A percentile compares a stretch with the other conserved stretches of the same genome.
Conservation (phyloP, 2,888 invertebrate genomes). For the Cryptocephalus primarius region DNA sequence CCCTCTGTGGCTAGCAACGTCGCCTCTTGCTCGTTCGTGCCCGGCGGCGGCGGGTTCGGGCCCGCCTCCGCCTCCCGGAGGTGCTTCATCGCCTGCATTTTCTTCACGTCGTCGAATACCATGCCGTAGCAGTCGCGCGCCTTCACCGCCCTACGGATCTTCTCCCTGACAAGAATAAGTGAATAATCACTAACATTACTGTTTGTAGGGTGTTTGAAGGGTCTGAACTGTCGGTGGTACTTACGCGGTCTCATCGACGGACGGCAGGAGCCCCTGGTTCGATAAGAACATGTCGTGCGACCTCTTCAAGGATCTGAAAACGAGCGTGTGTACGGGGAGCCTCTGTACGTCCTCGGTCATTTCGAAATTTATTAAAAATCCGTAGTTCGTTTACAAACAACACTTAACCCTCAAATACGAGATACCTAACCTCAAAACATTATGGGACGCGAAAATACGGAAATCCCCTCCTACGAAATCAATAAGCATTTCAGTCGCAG, state of each 20-base stretch:
- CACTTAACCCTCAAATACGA: too few species aligned
- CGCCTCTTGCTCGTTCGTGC: conserved; percentile 21
- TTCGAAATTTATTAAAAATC: neutral
- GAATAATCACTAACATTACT: neutral
- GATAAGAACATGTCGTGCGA: conserved; percentile 96
- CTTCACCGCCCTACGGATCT: conserved; percentile 60
- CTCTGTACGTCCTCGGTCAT: conserved; percentile 80
- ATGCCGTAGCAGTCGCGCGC: conserved; percentile 77
- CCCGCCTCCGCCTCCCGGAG: conserved; percentile 38
- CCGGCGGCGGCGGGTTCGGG: conserved; percentile 39
- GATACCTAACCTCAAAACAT: too few species aligned
- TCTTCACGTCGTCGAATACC: conserved; percentile 68
- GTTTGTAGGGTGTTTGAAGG: neutral
- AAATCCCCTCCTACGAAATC: too few species aligned
- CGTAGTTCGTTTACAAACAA: too few species aligned
- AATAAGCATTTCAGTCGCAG: too few species aligned
- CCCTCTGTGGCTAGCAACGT: conserved; percentile 29
- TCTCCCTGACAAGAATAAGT: conserved; percentile 44
- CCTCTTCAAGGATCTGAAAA: conserved; percentile 92
- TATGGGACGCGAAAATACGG: too few species aligned
- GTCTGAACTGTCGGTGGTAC: conserved; percentile 25
- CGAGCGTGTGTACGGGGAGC: conserved; percentile 93
- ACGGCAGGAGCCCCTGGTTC: conserved; percentile 77
- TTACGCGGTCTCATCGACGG: conserved; percentile 76
- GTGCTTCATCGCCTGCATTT: conserved; percentile 50